Percentiles rank a stretch among this genome's conserved stretches.
phyloP scores from a whole-genome alignment of 2,797 vertebrate species.

The Megaceryle alcyon region DNA sequence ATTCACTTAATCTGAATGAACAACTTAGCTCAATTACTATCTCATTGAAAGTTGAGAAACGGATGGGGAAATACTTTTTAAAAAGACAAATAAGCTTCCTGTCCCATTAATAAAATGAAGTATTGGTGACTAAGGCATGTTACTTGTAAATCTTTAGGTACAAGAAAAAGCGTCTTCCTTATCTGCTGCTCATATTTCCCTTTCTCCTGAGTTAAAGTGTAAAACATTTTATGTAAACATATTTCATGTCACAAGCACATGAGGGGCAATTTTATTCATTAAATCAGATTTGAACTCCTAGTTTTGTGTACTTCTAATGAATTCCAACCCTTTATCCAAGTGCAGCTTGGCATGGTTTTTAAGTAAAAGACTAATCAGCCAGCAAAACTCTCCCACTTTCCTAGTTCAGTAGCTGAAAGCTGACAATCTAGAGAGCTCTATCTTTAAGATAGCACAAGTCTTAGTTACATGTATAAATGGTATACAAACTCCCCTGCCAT shows the following conservation, averaged over 20 bases:
- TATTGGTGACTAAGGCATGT: neutral
- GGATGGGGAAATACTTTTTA: neutral
- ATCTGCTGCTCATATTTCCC: neutral
- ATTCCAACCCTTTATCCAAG: constrained; percentile 7
- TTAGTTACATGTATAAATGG: neutral
- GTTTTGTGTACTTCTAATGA: neutral
- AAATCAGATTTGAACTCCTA: neutral
- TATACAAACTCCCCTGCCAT: neutral
- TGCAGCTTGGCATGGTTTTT: neutral
- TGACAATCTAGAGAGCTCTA: neutral
- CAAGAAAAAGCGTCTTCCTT: neutral
- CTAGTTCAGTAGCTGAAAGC: neutral
- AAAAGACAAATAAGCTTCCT: neutral
- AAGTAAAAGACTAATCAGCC: neutral
- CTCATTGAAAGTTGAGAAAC: neutral
- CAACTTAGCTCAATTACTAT: neutral
- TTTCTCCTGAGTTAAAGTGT: neutral
- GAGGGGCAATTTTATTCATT: neutral
- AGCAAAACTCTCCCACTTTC: neutral
- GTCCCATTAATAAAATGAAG: neutral
- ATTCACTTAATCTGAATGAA: neutral
- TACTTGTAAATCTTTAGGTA: constrained; percentile 1
- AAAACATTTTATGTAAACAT: neutral
- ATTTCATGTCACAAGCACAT: neutral
- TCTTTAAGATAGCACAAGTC: neutral